Percentiles rank a stretch among this genome's conserved stretches.
These are phyloP conservation scores for Marronus borbonicus DNA, from an alignment of 2,888 invertebrate genomes.

Conservation along the genomic window DNA sequence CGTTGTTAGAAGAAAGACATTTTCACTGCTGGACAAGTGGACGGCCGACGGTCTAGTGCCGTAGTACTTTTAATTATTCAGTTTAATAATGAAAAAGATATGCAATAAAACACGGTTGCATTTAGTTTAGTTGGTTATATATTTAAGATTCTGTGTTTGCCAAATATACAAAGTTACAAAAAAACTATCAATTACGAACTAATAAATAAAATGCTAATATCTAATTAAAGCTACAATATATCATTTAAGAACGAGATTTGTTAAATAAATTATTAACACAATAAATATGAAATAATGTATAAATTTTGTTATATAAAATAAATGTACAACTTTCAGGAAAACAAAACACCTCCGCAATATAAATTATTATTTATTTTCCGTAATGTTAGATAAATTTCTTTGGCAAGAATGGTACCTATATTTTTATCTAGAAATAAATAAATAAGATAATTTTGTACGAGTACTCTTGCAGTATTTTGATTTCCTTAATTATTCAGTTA, in stretches of 20 bases:
- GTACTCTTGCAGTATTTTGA: not conserved
- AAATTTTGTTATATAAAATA: slow-evolving; percentile 17
- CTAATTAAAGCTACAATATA: slow-evolving; percentile 37
- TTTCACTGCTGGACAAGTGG: too few species aligned
- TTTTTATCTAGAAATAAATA: not conserved
- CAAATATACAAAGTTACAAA: slow-evolving; percentile 27
- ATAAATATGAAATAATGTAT: slow-evolving; percentile 26
- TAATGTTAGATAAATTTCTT: not conserved
- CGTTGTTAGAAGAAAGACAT: too few species aligned
- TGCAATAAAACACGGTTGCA: not conserved
- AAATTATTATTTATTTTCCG: not conserved
- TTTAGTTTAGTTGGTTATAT: not conserved
- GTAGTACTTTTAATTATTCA: too few species aligned
- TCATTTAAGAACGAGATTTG: slow-evolving; percentile 1
- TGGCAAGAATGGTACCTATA: slow-evolving; percentile 7
- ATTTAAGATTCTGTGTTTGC: not conserved
- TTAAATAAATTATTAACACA: slow-evolving; percentile 32
- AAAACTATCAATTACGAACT: not conserved
- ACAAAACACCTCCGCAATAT: not conserved
- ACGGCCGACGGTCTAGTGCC: too few species aligned
- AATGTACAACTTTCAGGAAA: slow-evolving; percentile 12
- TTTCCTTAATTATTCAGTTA: not conserved
- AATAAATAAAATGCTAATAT: slow-evolving; percentile 37
- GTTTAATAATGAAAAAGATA: too few species aligned
- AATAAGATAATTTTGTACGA: slow-evolving; percentile 5